These are phyloP conservation scores for Tor tambroides DNA, from an alignment of 2,113 vertebrate genomes.

Conservation along the genomic window DNA sequence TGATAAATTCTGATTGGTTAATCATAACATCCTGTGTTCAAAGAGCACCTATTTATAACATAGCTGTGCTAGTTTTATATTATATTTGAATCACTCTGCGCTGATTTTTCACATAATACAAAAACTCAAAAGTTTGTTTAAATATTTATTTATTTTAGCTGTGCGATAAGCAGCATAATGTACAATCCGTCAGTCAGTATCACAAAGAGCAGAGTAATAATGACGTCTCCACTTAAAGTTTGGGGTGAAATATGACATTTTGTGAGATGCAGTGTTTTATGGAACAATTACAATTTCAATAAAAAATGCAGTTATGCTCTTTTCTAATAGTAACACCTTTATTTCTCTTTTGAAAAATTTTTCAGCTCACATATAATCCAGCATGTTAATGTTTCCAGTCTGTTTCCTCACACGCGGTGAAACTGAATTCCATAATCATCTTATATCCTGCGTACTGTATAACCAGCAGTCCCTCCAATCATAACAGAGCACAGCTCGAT, in stretches of 20 bases:
- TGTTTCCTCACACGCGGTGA: neutral
- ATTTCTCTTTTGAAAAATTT: neutral
- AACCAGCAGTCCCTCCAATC: neutral
- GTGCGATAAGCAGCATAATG: neutral
- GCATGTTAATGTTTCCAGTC: neutral
- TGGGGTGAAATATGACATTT: neutral
- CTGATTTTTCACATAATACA: neutral
- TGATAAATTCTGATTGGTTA: neutral
- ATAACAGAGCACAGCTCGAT: neutral
- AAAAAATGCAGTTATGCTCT: neutral
- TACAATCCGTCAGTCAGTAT: neutral
- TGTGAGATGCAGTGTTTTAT: neutral
- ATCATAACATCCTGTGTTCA: neutral
- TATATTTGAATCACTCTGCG: neutral
- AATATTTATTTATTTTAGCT: neutral
- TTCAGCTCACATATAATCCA: neutral
- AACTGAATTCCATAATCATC: conserved; percentile 9
- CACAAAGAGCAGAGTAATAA: neutral
- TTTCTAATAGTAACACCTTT: conserved; percentile 4
- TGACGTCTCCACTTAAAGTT: neutral
- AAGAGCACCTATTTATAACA: neutral
- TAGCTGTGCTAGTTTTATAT: neutral
- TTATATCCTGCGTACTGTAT: neutral
- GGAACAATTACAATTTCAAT: neutral
- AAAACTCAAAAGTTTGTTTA: neutral